These are phyloP conservation scores for Megaceryle torquata DNA, from an alignment of 2,113 vertebrate species.

Conservation along the genomic window DNA sequence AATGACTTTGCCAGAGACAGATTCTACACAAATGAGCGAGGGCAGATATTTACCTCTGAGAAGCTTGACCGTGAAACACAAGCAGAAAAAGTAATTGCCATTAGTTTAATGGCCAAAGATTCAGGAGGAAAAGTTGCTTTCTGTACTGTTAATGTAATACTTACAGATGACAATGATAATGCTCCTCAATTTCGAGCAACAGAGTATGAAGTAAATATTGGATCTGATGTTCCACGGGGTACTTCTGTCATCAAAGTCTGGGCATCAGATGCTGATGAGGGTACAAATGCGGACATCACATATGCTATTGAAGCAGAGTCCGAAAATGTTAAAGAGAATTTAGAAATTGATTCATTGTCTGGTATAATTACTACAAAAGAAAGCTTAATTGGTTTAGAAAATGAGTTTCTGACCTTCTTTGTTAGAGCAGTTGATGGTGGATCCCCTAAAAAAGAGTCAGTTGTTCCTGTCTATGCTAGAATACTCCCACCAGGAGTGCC, in stretches of 20 bases:
- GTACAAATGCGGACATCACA: constrained; percentile 91
- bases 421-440: constrained; percentile 91
- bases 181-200: constrained; percentile 89
- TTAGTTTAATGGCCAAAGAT: constrained; percentile 92
- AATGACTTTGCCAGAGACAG: constrained; percentile 94
- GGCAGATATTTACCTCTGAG: constrained; percentile 88
- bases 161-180: constrained; percentile 96
- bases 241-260: constrained; percentile 86
- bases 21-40: constrained; percentile 87
- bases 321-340: constrained; percentile 89
- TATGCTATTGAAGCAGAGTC: constrained; percentile 89
- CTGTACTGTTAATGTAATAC: constrained; percentile 90
- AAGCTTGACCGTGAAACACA: constrained; percentile 91
- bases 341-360: constrained; percentile 87
- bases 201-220: constrained; percentile 87
- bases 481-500: constrained; percentile 85
- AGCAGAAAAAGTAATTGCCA: constrained; percentile 87
- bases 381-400: constrained; percentile 94
- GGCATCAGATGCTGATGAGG: constrained; percentile 93
- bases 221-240: constrained; percentile 83
- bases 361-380: constrained; percentile 92
- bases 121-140: constrained; percentile 93
- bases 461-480: constrained; percentile 87
- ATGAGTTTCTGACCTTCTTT: constrained; percentile 88
- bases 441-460: constrained; percentile 81